Evolutionary conservation across 2,888 invertebrate species (phyloP), one percentile per base, ranked within the genome.

Genomic region (Sarcophaga subvicina): DNA sequence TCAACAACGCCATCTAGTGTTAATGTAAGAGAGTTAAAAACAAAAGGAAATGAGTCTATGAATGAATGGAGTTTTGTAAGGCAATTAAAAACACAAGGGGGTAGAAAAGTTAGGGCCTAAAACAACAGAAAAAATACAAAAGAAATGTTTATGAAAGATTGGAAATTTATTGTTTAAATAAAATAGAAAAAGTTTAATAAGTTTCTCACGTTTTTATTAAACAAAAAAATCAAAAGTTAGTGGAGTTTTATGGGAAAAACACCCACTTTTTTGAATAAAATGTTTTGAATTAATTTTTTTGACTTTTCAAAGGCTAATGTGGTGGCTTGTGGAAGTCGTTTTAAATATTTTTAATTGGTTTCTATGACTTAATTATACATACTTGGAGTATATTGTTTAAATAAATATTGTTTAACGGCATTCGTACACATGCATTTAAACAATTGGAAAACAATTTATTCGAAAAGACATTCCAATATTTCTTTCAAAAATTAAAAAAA

Each of bases 151-250:
- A 47, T 12, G 14, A 67, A 67, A 67, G 10, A 45, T 67, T 45
- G 4, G 4, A 45, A n/a, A 37, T 10, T 37, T 37, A 37, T 37
- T 27, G 27, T 27, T 27, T 37, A 37, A 2, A 3, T 37, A 27
- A 6, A 27, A 27, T 1, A 66, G n/a, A 64, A 27, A 4, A 27
- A 27, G 4, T 4, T 27, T 27, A 27, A 3, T 3, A 27, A 27
- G 4, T 90, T 90, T 91, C 91, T 90, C 90, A 90, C 90, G 90
- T 88, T 90, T 81, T 88, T 25, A 14, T 64, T 11, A 64, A 64
- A 64, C 10, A 45, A 0, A 4, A 4, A 67, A 11, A 22, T 59
- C 17, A 1, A n/a, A 59, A 59, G 4, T 59, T 59, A 5, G 1
- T 59, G n/a, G n/a, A 17, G n/a, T 59, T 17, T n/a, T 59, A 6